Conservation (phyloP, 2,888 invertebrate genomes). For the Frankliniella fusca region DNA sequence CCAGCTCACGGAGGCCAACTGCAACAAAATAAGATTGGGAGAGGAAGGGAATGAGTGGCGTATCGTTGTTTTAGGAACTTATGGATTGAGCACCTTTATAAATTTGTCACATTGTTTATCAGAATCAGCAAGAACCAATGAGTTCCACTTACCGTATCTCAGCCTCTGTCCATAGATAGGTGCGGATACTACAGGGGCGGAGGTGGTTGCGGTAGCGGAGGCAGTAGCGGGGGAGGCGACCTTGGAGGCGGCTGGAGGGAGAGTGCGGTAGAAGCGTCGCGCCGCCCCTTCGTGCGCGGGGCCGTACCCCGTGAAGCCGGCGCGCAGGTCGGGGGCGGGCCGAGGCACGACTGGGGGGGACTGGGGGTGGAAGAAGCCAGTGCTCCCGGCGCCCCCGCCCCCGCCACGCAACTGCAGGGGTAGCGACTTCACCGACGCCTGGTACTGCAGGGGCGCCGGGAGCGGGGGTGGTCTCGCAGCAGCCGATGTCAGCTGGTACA, state of each 20-base stretch:
- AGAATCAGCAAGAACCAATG: no score
- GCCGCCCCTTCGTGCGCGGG: not conserved
- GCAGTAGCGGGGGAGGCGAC: no score
- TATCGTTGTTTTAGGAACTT: no score
- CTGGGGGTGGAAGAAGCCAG: not conserved
- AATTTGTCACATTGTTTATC: no score
- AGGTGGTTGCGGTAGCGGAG: not conserved
- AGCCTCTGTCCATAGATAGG: not conserved
- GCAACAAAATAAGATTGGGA: not conserved
- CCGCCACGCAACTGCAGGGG: not conserved
- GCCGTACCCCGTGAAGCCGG: conserved; percentile 1
- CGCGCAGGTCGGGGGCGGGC: conserved; percentile 5
- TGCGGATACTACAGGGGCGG: not conserved
- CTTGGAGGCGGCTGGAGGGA: not conserved
- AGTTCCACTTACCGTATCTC: not conserved
- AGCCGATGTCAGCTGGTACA: not conserved
- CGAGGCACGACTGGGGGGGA: no score
- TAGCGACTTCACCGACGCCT: not conserved
- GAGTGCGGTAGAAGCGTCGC: not conserved
- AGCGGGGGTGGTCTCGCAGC: not conserved
- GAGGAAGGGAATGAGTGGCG: not conserved
- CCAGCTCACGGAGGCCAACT: conserved; percentile 5
- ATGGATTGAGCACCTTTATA: no score
- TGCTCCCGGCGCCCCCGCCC: not conserved
- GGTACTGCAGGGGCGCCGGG: no score